Base-by-base conservation (phyloP, 1,140 invertebrate species). In the Caligus rogercresseyi region DNA sequence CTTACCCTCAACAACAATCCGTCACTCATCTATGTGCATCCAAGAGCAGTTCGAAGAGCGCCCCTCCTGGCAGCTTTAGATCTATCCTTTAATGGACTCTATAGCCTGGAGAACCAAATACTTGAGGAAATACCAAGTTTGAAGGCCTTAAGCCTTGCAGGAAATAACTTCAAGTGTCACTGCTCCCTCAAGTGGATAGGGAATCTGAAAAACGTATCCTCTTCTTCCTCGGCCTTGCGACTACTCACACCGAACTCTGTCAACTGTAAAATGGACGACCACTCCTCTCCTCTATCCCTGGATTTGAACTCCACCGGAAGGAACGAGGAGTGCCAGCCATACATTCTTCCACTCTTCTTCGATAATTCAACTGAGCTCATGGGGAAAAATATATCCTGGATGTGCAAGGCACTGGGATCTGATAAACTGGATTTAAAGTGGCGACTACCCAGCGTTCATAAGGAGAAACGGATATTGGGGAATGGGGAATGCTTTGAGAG, bases 261-360 rank as follows among this genome's bases (percentile, higher is more conserved):
- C 16, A n/a, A 11, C 7, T 43, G 31, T 43, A 43, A 43, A 43
- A 43, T 43, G 31, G 31, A 43, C 31, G 31, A 43, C n/a, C 54
- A 2, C 20, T 56, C 54, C 4, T 7, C 11, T 20, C 19, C 24
- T 56, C 20, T 21, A 56, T n/a, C 24, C 19, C 20, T 56, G 2
- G 20, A 56, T 56, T 2, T 53, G 24, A n/a, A 18, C 54, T 56
- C 54, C 18, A 25, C 11, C 15, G 16, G 11, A 1, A 56, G 15
- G 24, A 56, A 25, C 14, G 54, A 56, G 54, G 61, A 58, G 18
- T 63, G 61, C 24, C n/a, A 63, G 52, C 61, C 61, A 14, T 55
- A 55, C 20, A 63, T 63, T 25, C 61, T 63, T 1, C 61, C 61
- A 1, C 21, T 63, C 2, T 63, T 63, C 31, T 1, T 14, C 15